Evolutionary conservation across 2,797 vertebrate species (phyloP).

Genomic region (Pseudocheirus occidentalis): DNA sequence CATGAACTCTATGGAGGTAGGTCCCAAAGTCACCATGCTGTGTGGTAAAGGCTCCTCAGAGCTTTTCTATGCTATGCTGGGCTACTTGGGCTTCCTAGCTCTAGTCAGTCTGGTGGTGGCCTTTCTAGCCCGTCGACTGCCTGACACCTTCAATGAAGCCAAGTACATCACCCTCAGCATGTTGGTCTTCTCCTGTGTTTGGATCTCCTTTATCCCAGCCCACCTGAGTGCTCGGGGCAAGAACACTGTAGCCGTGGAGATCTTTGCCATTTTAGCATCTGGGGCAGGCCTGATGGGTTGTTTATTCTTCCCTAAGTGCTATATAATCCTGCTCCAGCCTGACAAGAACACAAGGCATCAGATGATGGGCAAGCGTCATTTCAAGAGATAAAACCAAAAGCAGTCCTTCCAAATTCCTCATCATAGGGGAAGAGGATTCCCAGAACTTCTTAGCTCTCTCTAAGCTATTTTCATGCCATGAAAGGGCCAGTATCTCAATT

Average conservation of each 20-base stretch:
- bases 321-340: neutral
- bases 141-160: conserved; percentile 66
- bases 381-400: neutral
- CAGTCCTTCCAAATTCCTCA: neutral
- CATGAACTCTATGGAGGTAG: conserved; percentile 10
- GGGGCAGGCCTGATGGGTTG: conserved; percentile 51
- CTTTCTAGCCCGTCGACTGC: conserved; percentile 53
- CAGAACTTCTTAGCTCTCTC: neutral
- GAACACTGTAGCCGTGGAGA: conserved; percentile 14
- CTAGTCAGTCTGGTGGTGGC: conserved; percentile 64
- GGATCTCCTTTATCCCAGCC: conserved; percentile 65
- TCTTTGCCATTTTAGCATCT: conserved; percentile 34
- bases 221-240: conserved; percentile 40
- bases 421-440: neutral
- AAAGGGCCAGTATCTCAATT: neutral
- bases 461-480: neutral
- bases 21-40: neutral
- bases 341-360: conserved; percentile 20
- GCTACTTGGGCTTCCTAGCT: conserved; percentile 29
- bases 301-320: conserved; percentile 49
- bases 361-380: neutral
- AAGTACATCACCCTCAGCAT: conserved; percentile 68
- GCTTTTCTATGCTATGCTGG: conserved; percentile 54
- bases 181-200: conserved; percentile 65
- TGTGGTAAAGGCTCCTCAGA: conserved; percentile 20